A percentile compares a stretch with the other conserved stretches of the same genome.
These are phyloP conservation scores for Bhutanitis thaidina DNA, from an alignment of 2,888 invertebrate species.

Conservation along the genomic window DNA sequence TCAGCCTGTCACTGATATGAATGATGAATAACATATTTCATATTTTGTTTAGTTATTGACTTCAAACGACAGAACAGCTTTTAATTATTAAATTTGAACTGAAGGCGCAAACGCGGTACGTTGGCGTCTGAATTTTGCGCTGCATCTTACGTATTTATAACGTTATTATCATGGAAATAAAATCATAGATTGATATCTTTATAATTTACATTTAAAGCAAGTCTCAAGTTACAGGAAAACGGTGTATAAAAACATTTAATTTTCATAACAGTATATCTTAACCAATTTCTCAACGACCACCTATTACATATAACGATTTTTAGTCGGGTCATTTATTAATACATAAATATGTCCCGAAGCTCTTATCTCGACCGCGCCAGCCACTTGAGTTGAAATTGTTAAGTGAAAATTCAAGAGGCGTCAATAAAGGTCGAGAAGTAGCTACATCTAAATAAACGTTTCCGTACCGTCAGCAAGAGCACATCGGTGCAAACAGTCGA, in stretches of 20 bases:
- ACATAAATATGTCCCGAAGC: slow-evolving; percentile 3
- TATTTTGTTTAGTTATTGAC: slow-evolving; percentile 15
- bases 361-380: slow-evolving; percentile 15
- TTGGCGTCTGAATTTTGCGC: too few relatives aligned
- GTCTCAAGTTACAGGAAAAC: too few relatives aligned
- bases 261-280: too few relatives aligned
- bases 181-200: too few relatives aligned
- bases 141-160: too few relatives aligned
- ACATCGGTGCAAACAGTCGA: slow-evolving; percentile 72
- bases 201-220: too few relatives aligned
- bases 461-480: slow-evolving; percentile 30
- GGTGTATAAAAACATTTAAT: background rate
- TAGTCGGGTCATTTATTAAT: background rate
- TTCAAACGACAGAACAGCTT: slow-evolving; percentile 1
- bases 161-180: too few relatives aligned
- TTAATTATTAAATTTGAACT: too few relatives aligned
- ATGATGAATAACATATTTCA: slow-evolving; percentile 21
- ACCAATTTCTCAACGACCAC: background rate
- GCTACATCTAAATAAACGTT: slow-evolving; percentile 51
- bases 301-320: background rate
- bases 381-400: slow-evolving; percentile 18
- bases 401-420: slow-evolving; percentile 18
- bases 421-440: slow-evolving; percentile 21
- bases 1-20: slow-evolving; percentile 18
- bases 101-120: too few relatives aligned